These are phyloP conservation scores for Butorides virescens DNA, from an alignment of 2,113 vertebrate species.

Conservation along the genomic window DNA sequence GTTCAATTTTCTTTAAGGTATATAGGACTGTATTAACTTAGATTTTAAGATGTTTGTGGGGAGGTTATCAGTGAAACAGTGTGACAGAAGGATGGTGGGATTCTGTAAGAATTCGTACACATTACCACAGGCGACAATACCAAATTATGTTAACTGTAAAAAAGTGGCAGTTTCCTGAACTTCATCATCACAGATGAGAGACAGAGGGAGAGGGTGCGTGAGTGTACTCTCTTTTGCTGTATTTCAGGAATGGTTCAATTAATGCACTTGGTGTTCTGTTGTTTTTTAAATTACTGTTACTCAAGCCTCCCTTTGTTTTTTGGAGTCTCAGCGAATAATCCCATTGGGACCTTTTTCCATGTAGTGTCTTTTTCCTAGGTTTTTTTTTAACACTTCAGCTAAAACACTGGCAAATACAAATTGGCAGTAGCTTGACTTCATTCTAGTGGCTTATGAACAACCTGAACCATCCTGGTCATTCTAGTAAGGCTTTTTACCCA, in stretches of 20 bases:
- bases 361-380: not conserved
- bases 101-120: not conserved
- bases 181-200: not conserved
- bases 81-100: not conserved
- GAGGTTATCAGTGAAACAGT: not conserved
- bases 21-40: not conserved
- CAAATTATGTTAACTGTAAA: not conserved
- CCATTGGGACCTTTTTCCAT: not conserved
- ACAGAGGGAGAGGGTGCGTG: not conserved
- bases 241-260: not conserved
- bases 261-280: not conserved
- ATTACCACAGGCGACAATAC: not conserved
- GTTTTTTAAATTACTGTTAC: not conserved
- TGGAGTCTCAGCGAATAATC: not conserved
- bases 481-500: not conserved
- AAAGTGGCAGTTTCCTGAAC: not conserved
- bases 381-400: not conserved
- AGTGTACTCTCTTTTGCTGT: rapidly evolving
- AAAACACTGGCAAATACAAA: not conserved
- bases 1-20: not conserved
- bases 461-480: not conserved
- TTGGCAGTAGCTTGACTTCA: not conserved
- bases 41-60: not conserved
- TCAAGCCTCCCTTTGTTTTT: not conserved
- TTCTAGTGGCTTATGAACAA: not conserved